phyloP scores from a whole-genome alignment of 2,113 vertebrate species.

The Callospermophilus lateralis region DNA sequence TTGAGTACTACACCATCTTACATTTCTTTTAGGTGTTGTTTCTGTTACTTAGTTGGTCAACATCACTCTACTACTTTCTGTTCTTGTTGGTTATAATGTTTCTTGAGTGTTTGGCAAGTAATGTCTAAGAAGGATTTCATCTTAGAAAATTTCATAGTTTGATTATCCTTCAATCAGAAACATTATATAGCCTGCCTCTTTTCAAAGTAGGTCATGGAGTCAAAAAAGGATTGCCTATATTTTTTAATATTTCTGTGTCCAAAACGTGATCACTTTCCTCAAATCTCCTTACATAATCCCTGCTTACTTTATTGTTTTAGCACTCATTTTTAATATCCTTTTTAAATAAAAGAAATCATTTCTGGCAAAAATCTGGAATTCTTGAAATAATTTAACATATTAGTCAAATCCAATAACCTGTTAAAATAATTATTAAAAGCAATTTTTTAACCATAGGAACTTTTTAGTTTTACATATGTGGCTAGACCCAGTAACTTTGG shows the following conservation, averaged over 20 bases:
- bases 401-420: background rate
- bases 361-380: background rate
- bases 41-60: background rate
- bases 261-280: background rate
- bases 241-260: background rate
- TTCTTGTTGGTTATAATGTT: background rate
- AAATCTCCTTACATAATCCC: too few species aligned
- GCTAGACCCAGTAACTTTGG: background rate
- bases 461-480: background rate
- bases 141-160: background rate
- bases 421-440: background rate
- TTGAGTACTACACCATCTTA: background rate
- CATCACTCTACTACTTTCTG: background rate
- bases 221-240: accelerated
- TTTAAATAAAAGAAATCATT: background rate
- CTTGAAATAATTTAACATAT: background rate
- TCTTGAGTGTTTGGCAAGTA: background rate
- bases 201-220: background rate
- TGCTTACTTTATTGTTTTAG: background rate
- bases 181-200: background rate
- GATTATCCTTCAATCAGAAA: background rate
- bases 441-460: background rate
- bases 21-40: background rate
- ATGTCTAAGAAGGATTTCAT: background rate
- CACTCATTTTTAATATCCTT: background rate